Evolutionary conservation across 2,797 vertebrate species (phyloP).

Genomic region (Streptopelia turtur): DNA sequence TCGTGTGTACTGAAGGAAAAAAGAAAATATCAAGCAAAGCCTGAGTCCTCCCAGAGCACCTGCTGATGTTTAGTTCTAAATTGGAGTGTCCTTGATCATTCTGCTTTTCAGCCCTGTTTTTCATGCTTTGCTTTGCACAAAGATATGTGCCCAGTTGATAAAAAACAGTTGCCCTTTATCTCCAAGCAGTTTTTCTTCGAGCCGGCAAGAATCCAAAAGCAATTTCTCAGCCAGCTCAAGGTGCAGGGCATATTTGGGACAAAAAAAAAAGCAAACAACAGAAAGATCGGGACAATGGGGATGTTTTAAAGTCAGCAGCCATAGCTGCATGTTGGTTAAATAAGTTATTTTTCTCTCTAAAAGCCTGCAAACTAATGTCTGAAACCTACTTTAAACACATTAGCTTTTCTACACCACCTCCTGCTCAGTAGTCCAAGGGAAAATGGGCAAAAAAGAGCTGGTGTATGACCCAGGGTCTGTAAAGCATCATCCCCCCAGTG

Average conservation of each 20-base stretch:
- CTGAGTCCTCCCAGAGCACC: neutral
- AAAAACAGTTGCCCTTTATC: conserved; percentile 19
- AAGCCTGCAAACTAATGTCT: neutral
- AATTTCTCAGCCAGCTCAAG: neutral
- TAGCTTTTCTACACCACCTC: neutral
- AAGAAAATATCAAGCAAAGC: neutral
- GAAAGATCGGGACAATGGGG: neutral
- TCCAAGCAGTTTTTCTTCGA: neutral
- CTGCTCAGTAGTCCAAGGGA: neutral
- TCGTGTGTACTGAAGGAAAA: neutral
- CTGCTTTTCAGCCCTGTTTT: neutral
- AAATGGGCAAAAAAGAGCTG: neutral
- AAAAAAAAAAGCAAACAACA: neutral
- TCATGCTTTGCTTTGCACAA: neutral
- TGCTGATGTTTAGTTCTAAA: conserved; percentile 7
- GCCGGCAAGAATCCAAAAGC: neutral
- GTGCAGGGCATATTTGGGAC: neutral
- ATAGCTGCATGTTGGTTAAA: neutral
- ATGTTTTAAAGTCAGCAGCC: neutral
- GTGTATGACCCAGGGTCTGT: neutral
- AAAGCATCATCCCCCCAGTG: neutral
- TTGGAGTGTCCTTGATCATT: conserved; percentile 7
- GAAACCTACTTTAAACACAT: neutral
- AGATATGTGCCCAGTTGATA: neutral
- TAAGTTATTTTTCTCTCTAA: neutral